phyloP scores from a whole-genome alignment of 2,888 invertebrate genomes.

The Lordiphosa fenestrarum region DNA sequence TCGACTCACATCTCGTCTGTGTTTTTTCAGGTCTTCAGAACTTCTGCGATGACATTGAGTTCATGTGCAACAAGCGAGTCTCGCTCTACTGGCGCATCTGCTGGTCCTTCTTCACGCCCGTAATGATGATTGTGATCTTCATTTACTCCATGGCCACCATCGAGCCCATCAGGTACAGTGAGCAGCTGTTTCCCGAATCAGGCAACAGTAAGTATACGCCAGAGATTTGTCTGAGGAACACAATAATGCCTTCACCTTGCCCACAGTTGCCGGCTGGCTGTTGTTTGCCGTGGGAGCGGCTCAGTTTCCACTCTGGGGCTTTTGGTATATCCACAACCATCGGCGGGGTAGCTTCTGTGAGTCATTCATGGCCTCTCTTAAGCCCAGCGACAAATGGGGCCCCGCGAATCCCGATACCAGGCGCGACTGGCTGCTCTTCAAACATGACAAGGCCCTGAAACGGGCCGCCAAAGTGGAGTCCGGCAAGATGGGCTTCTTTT shows the following conservation, averaged over 20 bases:
- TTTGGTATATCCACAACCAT: slow-evolving; percentile 65
- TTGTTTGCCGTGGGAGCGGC: slow-evolving; percentile 81
- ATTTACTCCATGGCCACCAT: slow-evolving; percentile 85
- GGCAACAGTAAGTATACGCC: slow-evolving; percentile 81
- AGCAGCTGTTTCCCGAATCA: slow-evolving; percentile 82
- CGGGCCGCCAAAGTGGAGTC: slow-evolving; percentile 61
- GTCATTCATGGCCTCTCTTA: slow-evolving; percentile 81
- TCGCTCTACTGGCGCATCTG: slow-evolving; percentile 88
- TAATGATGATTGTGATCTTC: slow-evolving; percentile 85
- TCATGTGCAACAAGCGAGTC: slow-evolving; percentile 86
- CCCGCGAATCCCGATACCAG: slow-evolving; percentile 82
- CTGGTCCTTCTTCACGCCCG: slow-evolving; percentile 88
- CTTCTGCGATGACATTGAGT: slow-evolving; percentile 87
- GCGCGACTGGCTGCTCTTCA: slow-evolving; percentile 84
- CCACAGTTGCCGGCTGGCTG: slow-evolving; percentile 82
- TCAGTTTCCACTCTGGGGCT: slow-evolving; percentile 82
- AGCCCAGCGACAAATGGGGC: slow-evolving; percentile 82
- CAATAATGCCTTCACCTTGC: background rate
- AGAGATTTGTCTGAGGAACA: background rate
- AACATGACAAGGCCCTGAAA: slow-evolving; percentile 80
- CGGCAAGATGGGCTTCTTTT: slow-evolving; percentile 65
- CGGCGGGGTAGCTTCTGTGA: slow-evolving; percentile 38
- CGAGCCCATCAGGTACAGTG: slow-evolving; percentile 83
- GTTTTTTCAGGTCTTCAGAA: slow-evolving; percentile 82
- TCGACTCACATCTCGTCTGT: background rate